phyloP scores from a whole-genome alignment of 1,140 invertebrate genomes.

The Drosophila mauritiana region DNA sequence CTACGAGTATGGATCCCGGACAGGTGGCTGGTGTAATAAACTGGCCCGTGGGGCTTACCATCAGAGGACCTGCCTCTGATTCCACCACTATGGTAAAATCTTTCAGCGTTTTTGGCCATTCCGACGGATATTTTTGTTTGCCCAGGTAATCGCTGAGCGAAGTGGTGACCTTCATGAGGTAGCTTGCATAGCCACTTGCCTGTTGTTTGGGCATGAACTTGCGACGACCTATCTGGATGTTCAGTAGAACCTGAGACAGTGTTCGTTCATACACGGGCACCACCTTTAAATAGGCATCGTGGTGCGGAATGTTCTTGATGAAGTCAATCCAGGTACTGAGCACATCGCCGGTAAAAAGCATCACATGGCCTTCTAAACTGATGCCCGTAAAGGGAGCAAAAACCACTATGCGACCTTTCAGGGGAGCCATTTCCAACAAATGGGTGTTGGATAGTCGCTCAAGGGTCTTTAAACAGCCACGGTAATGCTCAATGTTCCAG shows the following conservation, averaged over 20 bases:
- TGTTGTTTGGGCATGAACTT: conserved; percentile 96
- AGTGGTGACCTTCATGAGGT: conserved; percentile 92
- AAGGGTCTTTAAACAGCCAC: conserved; percentile 92
- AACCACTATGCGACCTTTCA: conserved; percentile 90
- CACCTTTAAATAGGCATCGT: conserved; percentile 89
- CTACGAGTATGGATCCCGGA: conserved; percentile 92
- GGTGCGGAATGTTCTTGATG: conserved; percentile 92
- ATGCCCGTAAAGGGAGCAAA: conserved; percentile 95
- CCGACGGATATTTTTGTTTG: conserved; percentile 88
- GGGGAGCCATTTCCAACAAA: conserved; percentile 87
- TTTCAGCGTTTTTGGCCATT: conserved; percentile 89
- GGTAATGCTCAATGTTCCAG: conserved; percentile 94
- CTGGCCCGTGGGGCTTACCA: conserved; percentile 96
- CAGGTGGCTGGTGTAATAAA: conserved; percentile 96
- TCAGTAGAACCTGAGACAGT: conserved; percentile 91
- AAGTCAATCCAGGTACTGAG: conserved; percentile 95
- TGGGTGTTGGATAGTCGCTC: conserved; percentile 90
- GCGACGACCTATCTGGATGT: conserved; percentile 93
- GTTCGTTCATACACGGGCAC: conserved; percentile 94
- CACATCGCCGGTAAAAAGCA: conserved; percentile 95
- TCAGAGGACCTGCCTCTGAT: conserved; percentile 95
- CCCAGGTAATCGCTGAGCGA: conserved; percentile 92
- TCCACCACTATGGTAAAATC: conserved; percentile 95
- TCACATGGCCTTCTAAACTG: conserved; percentile 93
- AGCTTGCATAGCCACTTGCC: conserved; percentile 92